Conservation (phyloP, 2,888 invertebrate species). For the Drosophila ustulata region DNA sequence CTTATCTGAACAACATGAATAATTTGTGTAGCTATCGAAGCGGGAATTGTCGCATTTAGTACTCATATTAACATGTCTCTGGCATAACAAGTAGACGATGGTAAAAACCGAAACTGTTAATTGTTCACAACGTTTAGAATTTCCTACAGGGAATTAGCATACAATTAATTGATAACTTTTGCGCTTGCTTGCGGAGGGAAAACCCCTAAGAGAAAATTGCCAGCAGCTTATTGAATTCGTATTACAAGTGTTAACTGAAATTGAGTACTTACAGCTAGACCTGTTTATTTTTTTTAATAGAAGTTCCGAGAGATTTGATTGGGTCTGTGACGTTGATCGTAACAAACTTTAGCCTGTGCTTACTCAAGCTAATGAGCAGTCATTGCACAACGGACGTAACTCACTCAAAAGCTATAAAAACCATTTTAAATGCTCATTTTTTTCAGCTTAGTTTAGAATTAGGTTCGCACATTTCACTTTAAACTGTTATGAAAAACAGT, state of each 20-base stretch:
- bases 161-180: slow-evolving; percentile 17
- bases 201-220: slow-evolving; percentile 6
- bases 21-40: neutral
- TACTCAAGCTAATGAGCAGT: slow-evolving; percentile 3
- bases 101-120: slow-evolving; percentile 1
- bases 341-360: slow-evolving; percentile 19
- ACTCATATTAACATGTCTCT: neutral
- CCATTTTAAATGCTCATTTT: neutral
- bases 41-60: neutral
- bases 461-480: too few species aligned
- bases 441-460: neutral
- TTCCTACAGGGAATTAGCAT: slow-evolving; percentile 12
- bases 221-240: neutral
- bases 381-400: slow-evolving; percentile 12
- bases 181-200: neutral
- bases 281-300: neutral
- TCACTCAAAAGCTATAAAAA: slow-evolving; percentile 6
- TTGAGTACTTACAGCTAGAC: neutral
- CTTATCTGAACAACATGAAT: neutral
- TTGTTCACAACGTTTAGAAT: neutral
- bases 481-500: too few species aligned
- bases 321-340: slow-evolving; percentile 7
- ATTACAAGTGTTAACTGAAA: slow-evolving; percentile 9
- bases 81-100: slow-evolving; percentile 3
- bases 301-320: neutral